Evolutionary conservation across 2,113 vertebrate species (phyloP).

Genomic region (Theristicus caerulescens): DNA sequence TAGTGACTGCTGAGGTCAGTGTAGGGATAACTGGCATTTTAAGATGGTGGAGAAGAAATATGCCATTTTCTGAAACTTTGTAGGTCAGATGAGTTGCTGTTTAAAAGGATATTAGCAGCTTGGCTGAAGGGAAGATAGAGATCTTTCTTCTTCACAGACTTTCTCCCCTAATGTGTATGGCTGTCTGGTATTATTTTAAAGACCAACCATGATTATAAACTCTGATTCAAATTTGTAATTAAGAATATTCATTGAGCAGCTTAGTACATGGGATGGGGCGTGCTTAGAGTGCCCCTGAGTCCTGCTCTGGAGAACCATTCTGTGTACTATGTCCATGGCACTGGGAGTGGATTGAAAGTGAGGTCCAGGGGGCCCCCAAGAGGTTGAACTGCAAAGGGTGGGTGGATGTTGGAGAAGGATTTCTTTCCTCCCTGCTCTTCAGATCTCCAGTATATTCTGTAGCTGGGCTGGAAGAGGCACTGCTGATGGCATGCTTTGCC

Average conservation of each 20-base stretch:
- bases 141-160: not conserved
- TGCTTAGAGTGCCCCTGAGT: not conserved
- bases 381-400: not conserved
- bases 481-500: not conserved
- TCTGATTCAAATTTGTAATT: not conserved
- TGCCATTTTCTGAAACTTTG: not conserved
- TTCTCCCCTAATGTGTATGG: not conserved
- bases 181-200: not conserved
- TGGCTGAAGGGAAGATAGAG: not conserved
- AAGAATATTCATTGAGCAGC: not conserved
- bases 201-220: not conserved
- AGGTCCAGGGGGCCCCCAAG: too few relatives aligned
- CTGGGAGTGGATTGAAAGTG: not conserved
- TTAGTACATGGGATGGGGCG: not conserved
- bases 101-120: not conserved
- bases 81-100: not conserved
- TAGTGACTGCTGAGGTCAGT: not conserved
- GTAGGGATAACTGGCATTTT: not conserved
- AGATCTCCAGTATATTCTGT: not conserved
- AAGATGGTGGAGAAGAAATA: not conserved
- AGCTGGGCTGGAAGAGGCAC: not conserved
- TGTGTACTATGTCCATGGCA: not conserved
- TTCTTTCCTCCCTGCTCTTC: not conserved
- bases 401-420: not conserved
- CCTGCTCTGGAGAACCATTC: not conserved